Evolutionary conservation across 2,888 invertebrate genomes (phyloP), one percentile per base, ranked within the genome.

Genomic region (Mythimna pallens): DNA sequence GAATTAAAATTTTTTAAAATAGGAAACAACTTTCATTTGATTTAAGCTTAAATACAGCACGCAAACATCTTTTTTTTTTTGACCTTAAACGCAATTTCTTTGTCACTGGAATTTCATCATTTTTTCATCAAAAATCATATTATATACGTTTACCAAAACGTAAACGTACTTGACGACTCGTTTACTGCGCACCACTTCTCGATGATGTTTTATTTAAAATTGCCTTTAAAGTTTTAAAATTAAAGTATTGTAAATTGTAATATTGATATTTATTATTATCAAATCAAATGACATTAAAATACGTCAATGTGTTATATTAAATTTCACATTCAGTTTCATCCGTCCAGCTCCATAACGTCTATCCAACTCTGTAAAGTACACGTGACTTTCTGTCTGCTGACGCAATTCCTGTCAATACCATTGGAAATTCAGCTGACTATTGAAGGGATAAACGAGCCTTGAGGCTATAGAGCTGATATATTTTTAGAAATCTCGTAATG

Each of bases 321-420:
- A 72, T 4, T 47, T 43, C 34, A 55, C 25, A 14, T 22, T 17
- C 36, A 50, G 17, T 14, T 58, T 17, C 12, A 50, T 68, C 54
- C 22, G 8, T n/a, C 30, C 52, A 34, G 14, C 20, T 61, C 43
- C 6, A 34, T 59, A 55, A 47, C 25, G 36, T 71, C 6, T 36
- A 25, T 36, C 43, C 47, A 25, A 17, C n/a, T 57, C 55, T 55
- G 40, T n/a, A 36, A 47, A 57, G n/a, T 25, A 17, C 55, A 50
- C 62, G 50, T 57, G 17, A 25, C 2, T 34, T 55, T 34, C n/a
- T 34, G 43, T 57, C 14, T 57, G 14, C 36, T 72, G 57, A 58
- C 50, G 50, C 30, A 63, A 58, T 58, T 73, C 57, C 40, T 40
- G 72, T 40, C 30, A 20, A 50, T 20, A 50, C 3, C 36, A 40